phyloP scores from a whole-genome alignment of 1,140 invertebrate genomes.

The Drosophila neocordata region DNA sequence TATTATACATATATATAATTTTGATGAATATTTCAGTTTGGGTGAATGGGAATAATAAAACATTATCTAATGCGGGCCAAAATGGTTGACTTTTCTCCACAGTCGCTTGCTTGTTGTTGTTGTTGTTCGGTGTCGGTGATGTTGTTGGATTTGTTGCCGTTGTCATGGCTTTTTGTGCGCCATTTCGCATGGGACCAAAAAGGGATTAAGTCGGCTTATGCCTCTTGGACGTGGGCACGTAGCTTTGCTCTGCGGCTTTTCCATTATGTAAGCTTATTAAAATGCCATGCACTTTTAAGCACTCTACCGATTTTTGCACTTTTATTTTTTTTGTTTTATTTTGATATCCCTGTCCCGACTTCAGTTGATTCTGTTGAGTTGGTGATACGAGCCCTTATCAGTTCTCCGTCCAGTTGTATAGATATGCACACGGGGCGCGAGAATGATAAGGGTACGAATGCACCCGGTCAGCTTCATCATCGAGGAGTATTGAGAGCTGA shows the following conservation, averaged over 20 bases:
- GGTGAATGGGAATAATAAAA: neutral
- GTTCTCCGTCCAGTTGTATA: constrained; percentile 89
- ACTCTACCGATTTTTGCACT: neutral
- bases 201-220: constrained; percentile 11
- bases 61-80: constrained; percentile 9
- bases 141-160: neutral
- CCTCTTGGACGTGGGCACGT: constrained; percentile 7
- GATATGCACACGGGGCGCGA: constrained; percentile 86
- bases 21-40: constrained; percentile 6
- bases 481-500: neutral
- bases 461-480: constrained; percentile 59
- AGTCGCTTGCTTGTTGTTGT: neutral
- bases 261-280: constrained; percentile 2
- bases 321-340: neutral
- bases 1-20: neutral
- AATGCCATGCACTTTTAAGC: constrained; percentile 19
- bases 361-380: constrained; percentile 70
- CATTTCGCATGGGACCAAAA: neutral
- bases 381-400: constrained; percentile 88
- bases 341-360: neutral
- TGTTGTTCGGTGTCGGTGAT: too few relatives aligned
- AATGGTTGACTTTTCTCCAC: constrained; percentile 4
- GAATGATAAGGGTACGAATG: constrained; percentile 88
- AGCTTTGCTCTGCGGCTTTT: constrained; percentile 16
- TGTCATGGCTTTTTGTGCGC: constrained; percentile 8